phyloP scores from a whole-genome alignment of 2,113 vertebrate species.

The Neodontobutis hainanensis region DNA sequence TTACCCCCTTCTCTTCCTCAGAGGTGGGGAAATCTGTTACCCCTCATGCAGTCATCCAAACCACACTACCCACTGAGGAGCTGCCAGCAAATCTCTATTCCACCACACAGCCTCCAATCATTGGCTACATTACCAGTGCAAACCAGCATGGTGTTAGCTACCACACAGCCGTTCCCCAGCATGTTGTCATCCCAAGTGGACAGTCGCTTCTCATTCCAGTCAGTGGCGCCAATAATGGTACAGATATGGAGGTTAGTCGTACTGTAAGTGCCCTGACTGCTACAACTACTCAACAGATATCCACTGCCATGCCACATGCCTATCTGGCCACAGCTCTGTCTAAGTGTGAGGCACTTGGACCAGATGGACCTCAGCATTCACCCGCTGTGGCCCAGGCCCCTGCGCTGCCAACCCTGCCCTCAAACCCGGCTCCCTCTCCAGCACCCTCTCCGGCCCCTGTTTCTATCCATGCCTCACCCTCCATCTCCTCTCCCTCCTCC shows the following conservation, averaged over 20 bases:
- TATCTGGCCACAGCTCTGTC: slow-evolving; percentile 90
- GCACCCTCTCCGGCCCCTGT: slow-evolving; percentile 58
- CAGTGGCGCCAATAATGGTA: slow-evolving; percentile 66
- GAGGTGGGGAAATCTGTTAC: slow-evolving; percentile 85
- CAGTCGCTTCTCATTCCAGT: slow-evolving; percentile 95
- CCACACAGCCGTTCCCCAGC: slow-evolving; percentile 88
- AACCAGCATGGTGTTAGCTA: slow-evolving; percentile 85
- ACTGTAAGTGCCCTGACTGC: slow-evolving; percentile 84
- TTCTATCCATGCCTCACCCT: slow-evolving; percentile 80
- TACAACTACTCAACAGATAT: slow-evolving; percentile 83
- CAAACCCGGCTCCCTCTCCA: slow-evolving; percentile 55
- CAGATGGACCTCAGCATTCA: slow-evolving; percentile 62
- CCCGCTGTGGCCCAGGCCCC: slow-evolving; percentile 66
- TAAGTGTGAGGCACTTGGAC: slow-evolving; percentile 84
- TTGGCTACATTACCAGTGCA: slow-evolving; percentile 88
- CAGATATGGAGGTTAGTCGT: slow-evolving; percentile 83
- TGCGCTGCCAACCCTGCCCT: slow-evolving; percentile 82
- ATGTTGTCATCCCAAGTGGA: slow-evolving; percentile 92
- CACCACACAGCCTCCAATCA: slow-evolving; percentile 90
- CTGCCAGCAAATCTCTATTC: slow-evolving; percentile 89
- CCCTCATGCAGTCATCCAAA: slow-evolving; percentile 92
- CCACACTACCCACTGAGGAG: slow-evolving; percentile 86
- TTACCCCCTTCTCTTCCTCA: slow-evolving; percentile 78
- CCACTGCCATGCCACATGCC: slow-evolving; percentile 91
- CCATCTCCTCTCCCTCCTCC: slow-evolving; percentile 84